Evolutionary conservation across 2,797 vertebrate species (phyloP), one percentile per base, ranked within the genome.

Genomic region (Limosa lapponica): DNA sequence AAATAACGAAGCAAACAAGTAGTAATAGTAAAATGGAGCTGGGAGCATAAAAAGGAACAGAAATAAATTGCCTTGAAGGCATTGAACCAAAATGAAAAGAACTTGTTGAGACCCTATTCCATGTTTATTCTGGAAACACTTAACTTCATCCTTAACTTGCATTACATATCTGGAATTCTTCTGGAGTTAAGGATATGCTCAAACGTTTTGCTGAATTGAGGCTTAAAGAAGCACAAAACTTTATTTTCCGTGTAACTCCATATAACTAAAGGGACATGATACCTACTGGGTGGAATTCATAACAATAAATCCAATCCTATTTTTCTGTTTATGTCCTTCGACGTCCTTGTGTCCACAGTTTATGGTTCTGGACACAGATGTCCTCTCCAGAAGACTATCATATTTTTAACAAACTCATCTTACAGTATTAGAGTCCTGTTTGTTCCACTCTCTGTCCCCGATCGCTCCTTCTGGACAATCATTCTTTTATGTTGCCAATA

Each of bases 401-500:
- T 12, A 20, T 51, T 62, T 90, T 79, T 91, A 93, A 82, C 51
- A 87, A 94, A 85, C 39, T 85, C 34, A n/a, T 58, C 20, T 72
- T 74, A 52, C 23, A 49, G 48, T 41, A 48, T 71, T 86, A 65
- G 25, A 65, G 2, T 59, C 43, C 43, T 59, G 20, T 44, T 52
- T 61, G 34, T 81, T 83, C 32, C 13, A 49, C 49, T 75, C 39
- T 61, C 59, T 87, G 13, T 89, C 36, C 51, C 62, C 0, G 4
- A 5, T 39, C n/a, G 39, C 41, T 89, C 59, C 43, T 95, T 91
- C 39, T 25, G 87, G 79, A 62, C 34, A 75, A 34, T 65, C 58
- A 62, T 51, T 93, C 46, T 39, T 94, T 92, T 71, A 58, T 66
- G 22, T 27, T 92, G 78, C 39, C 87, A 87, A 77, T 77, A 91